Evolutionary conservation across 2,113 vertebrate species (phyloP), one percentile per base, ranked within the genome.

Genomic region (Cyprinodon tularosa): DNA sequence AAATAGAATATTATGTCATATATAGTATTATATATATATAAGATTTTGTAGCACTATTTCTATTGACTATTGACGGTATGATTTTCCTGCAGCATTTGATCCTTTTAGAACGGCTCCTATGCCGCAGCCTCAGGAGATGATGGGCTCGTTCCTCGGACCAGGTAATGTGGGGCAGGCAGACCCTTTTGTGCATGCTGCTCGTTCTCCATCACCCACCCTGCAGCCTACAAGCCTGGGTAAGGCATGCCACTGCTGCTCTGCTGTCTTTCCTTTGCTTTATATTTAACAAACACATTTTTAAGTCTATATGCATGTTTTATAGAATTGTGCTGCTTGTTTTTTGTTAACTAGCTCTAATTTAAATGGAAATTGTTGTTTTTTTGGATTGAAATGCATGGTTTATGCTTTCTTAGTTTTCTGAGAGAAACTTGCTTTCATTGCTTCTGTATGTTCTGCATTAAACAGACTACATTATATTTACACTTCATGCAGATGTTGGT

Each of bases 161-260:
- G 94, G 96, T 85, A 94, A 92, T 72, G 80, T 92, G 84, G 90
- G 87, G 69, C 92, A 95, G 67, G 89, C 94, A 71, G 97, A 97
- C 90, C 95, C 96, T 76, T 96, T 99, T 88, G 95, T 97, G 86
- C 97, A 98, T 91, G 95, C 95, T 60, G 94, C 96, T 62, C 94
- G 96, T 87, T 97, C 96, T 83, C 96, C 96, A 80, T 98, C 97
- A 48, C 96, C 96, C 68, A 96, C 96, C 42, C 91, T 96, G 85
- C 96, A 96, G 78, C 87, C 86, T 48, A 63, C 89, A 68, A 84
- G 89, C 80, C 93, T 96, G 91, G 95, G 96, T 96, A 94, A 95
- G 95, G 88, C 91, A 88, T 86, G 80, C 36, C 76, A 40, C 72
- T 80, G 62, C 61, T 76, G 60, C 53, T 71, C 61, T 83, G 79